phyloP scores from a whole-genome alignment of 2,888 invertebrate genomes.

The Ryuthela nishihirai region DNA sequence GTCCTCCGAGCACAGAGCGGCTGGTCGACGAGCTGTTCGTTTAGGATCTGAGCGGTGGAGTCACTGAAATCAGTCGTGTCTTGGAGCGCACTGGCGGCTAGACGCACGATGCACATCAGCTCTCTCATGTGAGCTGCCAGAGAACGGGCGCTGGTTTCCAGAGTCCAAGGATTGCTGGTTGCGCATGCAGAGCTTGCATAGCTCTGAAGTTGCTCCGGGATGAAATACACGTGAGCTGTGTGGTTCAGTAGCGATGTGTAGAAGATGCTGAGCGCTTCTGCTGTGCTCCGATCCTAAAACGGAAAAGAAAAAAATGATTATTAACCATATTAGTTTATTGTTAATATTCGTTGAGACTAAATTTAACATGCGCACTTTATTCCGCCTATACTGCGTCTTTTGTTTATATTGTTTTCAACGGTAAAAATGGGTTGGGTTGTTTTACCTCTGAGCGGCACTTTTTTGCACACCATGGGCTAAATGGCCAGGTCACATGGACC shows the following conservation, averaged over 20 bases:
- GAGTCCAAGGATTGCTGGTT: slow-evolving; percentile 4
- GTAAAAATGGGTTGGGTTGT: too few relatives aligned
- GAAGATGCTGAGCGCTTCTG: slow-evolving; percentile 19
- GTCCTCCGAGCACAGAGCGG: slow-evolving; percentile 28
- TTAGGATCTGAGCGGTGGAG: slow-evolving; percentile 19
- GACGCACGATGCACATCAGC: slow-evolving; percentile 32
- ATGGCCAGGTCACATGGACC: too few relatives aligned
- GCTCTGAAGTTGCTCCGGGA: slow-evolving; percentile 14
- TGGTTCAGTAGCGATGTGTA: slow-evolving; percentile 38
- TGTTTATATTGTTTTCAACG: too few relatives aligned
- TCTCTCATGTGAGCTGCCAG: slow-evolving; percentile 23
- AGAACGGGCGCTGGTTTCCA: slow-evolving; percentile 7
- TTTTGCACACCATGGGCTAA: too few relatives aligned
- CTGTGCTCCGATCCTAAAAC: slow-evolving; percentile 12
- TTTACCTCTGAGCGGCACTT: too few relatives aligned
- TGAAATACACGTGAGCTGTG: slow-evolving; percentile 37
- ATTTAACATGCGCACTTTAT: too few relatives aligned
- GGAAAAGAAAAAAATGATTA: too few relatives aligned
- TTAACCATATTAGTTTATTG: too few relatives aligned
- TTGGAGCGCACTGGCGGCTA: slow-evolving; percentile 5
- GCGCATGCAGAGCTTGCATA: slow-evolving; percentile 2
- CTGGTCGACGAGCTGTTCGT: slow-evolving; percentile 19
- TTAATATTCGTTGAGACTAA: too few relatives aligned
- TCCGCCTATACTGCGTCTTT: too few relatives aligned
- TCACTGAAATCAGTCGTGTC: not conserved